Percentiles rank a stretch among this genome's conserved stretches.
phyloP scores from a whole-genome alignment of 1,140 invertebrate species.

The Drosophila tristis region DNA sequence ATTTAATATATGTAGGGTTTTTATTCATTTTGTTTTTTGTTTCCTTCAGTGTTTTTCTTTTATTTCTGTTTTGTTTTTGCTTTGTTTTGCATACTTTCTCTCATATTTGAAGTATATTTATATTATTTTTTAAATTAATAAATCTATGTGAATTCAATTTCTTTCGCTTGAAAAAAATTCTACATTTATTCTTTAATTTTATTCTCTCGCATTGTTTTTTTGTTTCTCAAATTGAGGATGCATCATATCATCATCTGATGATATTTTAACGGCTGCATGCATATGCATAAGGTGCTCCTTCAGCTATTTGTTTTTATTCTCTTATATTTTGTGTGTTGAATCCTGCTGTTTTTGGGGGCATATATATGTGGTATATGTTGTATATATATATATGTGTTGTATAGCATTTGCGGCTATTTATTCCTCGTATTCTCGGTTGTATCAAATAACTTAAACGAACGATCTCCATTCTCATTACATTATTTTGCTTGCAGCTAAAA shows the following conservation, averaged over 20 bases:
- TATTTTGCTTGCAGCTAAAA: conserved; percentile 81
- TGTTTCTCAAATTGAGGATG: conserved; percentile 55
- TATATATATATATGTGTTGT: conserved; percentile 36
- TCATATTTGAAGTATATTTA: conserved; percentile 78
- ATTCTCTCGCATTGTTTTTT: conserved; percentile 44
- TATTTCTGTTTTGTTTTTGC: conserved; percentile 50
- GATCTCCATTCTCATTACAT: conserved; percentile 60
- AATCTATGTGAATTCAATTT: conserved; percentile 78
- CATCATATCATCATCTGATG: conserved; percentile 20
- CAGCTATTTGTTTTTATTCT: conserved; percentile 43
- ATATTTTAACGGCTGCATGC: conserved; percentile 54
- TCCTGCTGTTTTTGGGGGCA: conserved; percentile 33
- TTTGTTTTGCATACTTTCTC: conserved; percentile 63
- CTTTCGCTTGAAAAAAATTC: conserved; percentile 77
- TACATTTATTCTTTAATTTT: conserved; percentile 48
- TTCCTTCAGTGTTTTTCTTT: conserved; percentile 22
- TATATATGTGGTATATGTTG: conserved; percentile 26
- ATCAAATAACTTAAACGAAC: conserved; percentile 72
- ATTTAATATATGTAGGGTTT: conserved; percentile 74
- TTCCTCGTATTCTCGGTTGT: conserved; percentile 54
- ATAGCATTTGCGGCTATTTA: conserved; percentile 38
- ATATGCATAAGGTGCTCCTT: conserved; percentile 36
- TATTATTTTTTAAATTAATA: conserved; percentile 81
- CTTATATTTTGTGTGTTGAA: conserved; percentile 40
- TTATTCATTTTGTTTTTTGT: conserved; percentile 49